Evolutionary conservation across 2,888 invertebrate species (phyloP), one percentile per base, ranked within the genome.

Genomic region (Tromatobia lineatoria): DNA sequence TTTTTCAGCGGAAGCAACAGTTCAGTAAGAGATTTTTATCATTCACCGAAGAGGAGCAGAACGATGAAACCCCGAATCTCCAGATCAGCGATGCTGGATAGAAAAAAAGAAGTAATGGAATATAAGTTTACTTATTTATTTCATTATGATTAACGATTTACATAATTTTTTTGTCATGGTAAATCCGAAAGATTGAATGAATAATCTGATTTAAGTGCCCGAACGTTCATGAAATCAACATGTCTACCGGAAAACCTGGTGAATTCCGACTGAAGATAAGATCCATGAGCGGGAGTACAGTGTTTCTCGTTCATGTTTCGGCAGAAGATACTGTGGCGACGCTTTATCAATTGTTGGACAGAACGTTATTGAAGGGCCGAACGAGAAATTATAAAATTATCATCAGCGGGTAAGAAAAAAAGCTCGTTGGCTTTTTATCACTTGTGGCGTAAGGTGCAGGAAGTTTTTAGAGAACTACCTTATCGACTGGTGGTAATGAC

Each of bases 281-380:
- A 77, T 91, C 93, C 6, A 82, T 92, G 74, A 91, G 91, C 66
- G 93, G 93, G 20, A 89, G 90, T 47, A 91, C 89, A 15, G 86
- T 93, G 45, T 93, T 90, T 64, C 84, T 93, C n/a, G 90, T 91
- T 3, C 89, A 93, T 38, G 86, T 91, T 11, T 92, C 90, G 6
- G 89, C 90, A 0, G 88, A 92, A 18, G 92, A 93, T 73, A 87
- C 90, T 2, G 90, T 93, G 7, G 87, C 87, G 3, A 89, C 80
- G 57, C 88, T 93, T 47, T 92, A 93, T 61, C 90, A 91, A n/a
- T 83, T 92, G 75, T 83, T 93, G 85, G 91, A 93, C 80, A 90
- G 80, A 83, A 88, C 87, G 1, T 85, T 92, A 83, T 57, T 88
- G 23, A 90, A 86, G 20, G 83, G 87, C 25, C 88, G 86, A 11